phyloP scores from a whole-genome alignment of 2,888 invertebrate genomes.

The Hofmannophila pseudospretella region DNA sequence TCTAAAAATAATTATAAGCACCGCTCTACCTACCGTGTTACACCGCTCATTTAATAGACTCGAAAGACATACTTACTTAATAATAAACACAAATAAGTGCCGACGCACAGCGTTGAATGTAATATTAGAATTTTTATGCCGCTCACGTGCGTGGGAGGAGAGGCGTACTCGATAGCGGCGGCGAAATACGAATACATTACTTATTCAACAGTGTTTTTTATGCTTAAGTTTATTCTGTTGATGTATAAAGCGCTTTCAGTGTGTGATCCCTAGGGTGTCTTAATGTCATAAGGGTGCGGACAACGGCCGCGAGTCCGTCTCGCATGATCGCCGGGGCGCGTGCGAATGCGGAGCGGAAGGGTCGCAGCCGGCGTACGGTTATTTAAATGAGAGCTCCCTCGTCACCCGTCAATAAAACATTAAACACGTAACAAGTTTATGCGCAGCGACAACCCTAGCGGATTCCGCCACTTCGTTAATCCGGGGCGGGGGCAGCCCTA shows the following conservation, averaged over 20 bases:
- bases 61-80: conserved; percentile 16
- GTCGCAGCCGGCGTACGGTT: conserved; percentile 43
- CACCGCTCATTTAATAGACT: conserved; percentile 20
- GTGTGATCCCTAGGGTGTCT: conserved; percentile 7
- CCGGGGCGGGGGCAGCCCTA: conserved; percentile 77
- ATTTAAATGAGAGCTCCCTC: conserved; percentile 73
- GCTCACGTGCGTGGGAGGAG: conserved; percentile 15
- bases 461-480: conserved; percentile 78
- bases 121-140: conserved; percentile 22
- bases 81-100: conserved; percentile 13
- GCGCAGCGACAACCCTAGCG: conserved; percentile 76
- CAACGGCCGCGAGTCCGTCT: conserved; percentile 12
- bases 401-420: conserved; percentile 77
- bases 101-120: conserved; percentile 11
- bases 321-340: conserved; percentile 21
- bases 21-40: conserved; percentile 20
- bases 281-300: conserved; percentile 13
- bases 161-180: conserved; percentile 14
- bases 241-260: conserved; percentile 7
- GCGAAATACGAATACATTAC: conserved; percentile 18
- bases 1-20: conserved; percentile 26
- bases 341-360: conserved; percentile 34
- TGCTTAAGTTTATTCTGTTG: conserved; percentile 8
- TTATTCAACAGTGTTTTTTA: conserved; percentile 12
- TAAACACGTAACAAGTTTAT: conserved; percentile 78